Evolutionary conservation across 2,113 vertebrate genomes (phyloP).

Genomic region (Chionis minor): DNA sequence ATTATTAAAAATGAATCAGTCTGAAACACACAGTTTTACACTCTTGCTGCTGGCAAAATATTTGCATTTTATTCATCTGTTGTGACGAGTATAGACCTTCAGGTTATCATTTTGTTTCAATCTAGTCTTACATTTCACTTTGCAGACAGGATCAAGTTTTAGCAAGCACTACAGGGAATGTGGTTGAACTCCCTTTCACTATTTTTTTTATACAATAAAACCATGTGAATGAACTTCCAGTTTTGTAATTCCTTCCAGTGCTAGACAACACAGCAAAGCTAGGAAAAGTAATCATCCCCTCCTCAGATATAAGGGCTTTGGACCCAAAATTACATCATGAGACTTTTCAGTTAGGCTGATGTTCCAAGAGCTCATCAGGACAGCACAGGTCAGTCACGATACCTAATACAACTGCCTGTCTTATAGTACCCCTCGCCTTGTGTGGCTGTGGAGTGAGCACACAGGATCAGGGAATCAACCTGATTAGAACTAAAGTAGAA

Average conservation of each 20-base stretch:
- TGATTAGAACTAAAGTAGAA: background rate
- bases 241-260: background rate
- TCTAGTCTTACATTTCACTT: background rate
- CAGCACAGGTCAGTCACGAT: background rate
- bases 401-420: background rate
- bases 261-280: background rate
- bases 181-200: background rate
- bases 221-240: background rate
- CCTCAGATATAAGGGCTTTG: background rate
- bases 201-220: background rate
- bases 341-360: background rate
- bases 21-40: background rate
- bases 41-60: background rate
- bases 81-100: background rate
- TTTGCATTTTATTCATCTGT: constrained; percentile 7
- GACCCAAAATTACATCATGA: background rate
- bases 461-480: background rate
- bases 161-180: constrained; percentile 2
- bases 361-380: background rate
- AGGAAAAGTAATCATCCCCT: background rate
- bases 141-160: constrained; percentile 12
- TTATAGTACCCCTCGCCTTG: background rate
- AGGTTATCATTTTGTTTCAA: constrained; percentile 3
- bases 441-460: background rate
- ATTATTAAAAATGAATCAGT: constrained; percentile 4